Base-by-base conservation (phyloP, 2,113 vertebrate species). In the Sus scrofa region DNA sequence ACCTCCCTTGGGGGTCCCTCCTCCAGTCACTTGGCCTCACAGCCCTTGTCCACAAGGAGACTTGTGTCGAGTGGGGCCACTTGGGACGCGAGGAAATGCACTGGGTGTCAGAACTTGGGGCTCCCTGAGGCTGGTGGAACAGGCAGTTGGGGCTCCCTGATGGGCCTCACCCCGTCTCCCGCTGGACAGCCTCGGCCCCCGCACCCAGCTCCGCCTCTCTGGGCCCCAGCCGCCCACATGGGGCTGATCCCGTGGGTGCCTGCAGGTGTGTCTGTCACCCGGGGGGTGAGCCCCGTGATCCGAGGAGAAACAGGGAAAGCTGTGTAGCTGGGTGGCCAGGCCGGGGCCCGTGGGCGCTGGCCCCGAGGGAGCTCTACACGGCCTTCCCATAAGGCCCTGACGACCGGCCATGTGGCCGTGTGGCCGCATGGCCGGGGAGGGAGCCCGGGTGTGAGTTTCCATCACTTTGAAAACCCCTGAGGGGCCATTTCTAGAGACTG, bases 181-280 rank as follows among this genome's bases (percentile, higher is more conserved):
- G 54, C 54, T 13, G 54, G 54, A 8, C 44, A 44, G 34, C 39
- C 37, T 39, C 24, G 44, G 44, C 60, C 30, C 32, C 39, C 11
- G 3, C 30, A 19, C 8, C 32, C 18, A 19, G 50, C 58, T 44
- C n/a, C 10, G 50, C 37, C 2, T 24, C 34, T 60, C 32, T 3
- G 6, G 56, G 20, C 18, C 65, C 18, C 7, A 8, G 1, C 30
- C 2, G 0, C 13, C 52, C 6, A n/a, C 54, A 11, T 1, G 0
- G 16, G 54, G 65, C 11, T 39, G 18, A 8, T 4, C 11, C 52
- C 12, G 12, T 7, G 7, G 26, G n/a, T 32, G 26, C 34, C 50
- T 34, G 30, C 14, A 12, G 19, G 24, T 44, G 44, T 44, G 44
- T 44, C 44, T 44, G 44, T 44, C 44, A 4, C 26, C 7, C 13